Percentiles rank a stretch among this genome's conserved stretches.
phyloP scores from a whole-genome alignment of 2,888 invertebrate genomes.

The Nycteola revayana region DNA sequence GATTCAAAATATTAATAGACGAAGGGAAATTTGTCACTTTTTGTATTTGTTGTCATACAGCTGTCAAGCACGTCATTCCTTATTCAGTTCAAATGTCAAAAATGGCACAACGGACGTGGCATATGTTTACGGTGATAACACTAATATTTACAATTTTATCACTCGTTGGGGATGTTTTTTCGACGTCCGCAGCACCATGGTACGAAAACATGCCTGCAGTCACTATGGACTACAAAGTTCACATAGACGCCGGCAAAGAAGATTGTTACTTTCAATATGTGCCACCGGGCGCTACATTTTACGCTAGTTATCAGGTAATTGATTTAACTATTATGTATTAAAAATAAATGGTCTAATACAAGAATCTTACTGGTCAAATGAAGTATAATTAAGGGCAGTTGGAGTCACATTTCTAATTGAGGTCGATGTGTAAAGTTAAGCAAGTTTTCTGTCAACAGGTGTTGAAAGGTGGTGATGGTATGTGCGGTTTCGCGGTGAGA shows the following conservation, averaged over 20 bases:
- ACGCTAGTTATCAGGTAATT: conserved; percentile 95
- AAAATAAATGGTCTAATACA: conserved; percentile 5
- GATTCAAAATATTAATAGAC: too few species aligned
- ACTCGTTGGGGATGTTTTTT: conserved; percentile 71
- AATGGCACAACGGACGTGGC: conserved; percentile 80
- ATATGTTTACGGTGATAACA: conserved; percentile 69
- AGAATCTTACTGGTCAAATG: background rate
- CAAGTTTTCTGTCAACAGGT: conserved; percentile 81
- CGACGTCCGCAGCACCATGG: conserved; percentile 86
- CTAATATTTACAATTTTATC: conserved; percentile 77
- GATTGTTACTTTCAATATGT: conserved; percentile 98
- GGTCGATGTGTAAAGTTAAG: background rate
- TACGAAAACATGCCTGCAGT: conserved; percentile 94
- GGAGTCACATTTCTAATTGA: too few species aligned
- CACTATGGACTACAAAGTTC: conserved; percentile 97
- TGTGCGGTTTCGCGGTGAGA: conserved; percentile 95
- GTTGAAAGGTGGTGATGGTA: conserved; percentile 95
- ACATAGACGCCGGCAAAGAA: conserved; percentile 95
- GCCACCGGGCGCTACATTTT: conserved; percentile 94
- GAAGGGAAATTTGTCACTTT: too few species aligned
- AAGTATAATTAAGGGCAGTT: too few species aligned
- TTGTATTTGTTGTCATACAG: too few species aligned
- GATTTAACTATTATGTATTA: conserved; percentile 19
- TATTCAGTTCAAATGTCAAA: conserved; percentile 36
- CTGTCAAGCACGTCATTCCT: conserved; percentile 18